These are phyloP conservation scores for Lepidocolaptes lacrymiger DNA, from an alignment of 2,797 vertebrate species.

Conservation along the genomic window DNA sequence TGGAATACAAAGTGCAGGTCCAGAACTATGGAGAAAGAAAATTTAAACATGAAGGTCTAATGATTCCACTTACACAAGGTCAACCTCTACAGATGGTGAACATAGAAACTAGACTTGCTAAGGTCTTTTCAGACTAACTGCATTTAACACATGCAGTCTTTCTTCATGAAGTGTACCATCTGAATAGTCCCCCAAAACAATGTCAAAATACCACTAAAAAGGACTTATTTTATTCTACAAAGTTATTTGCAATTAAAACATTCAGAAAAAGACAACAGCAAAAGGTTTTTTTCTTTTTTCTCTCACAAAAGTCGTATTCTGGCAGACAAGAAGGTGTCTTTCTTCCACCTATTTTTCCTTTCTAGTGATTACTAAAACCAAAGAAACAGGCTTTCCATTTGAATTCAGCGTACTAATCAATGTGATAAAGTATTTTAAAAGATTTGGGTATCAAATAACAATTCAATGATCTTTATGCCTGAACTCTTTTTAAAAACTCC, in stretches of 20 bases:
- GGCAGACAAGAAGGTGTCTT: not conserved
- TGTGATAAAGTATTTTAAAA: not conserved
- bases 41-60: not conserved
- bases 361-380: not conserved
- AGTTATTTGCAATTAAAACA: not conserved
- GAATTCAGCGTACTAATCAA: not conserved
- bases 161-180: not conserved
- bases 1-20: not conserved
- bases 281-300: not conserved
- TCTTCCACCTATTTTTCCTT: not conserved
- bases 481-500: not conserved
- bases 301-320: not conserved
- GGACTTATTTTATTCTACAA: not conserved
- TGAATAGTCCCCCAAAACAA: not conserved
- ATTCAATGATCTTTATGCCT: not conserved
- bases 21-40: not conserved
- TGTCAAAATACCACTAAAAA: not conserved
- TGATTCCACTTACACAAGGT: accelerated
- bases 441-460: not conserved
- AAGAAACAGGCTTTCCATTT: not conserved
- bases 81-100: not conserved
- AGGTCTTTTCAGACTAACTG: not conserved
- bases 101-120: not conserved
- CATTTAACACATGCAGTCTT: not conserved
- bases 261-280: not conserved